These are phyloP conservation scores for Pollachius pollachius DNA, from an alignment of 2,113 vertebrate species.

Conservation along the genomic window DNA sequence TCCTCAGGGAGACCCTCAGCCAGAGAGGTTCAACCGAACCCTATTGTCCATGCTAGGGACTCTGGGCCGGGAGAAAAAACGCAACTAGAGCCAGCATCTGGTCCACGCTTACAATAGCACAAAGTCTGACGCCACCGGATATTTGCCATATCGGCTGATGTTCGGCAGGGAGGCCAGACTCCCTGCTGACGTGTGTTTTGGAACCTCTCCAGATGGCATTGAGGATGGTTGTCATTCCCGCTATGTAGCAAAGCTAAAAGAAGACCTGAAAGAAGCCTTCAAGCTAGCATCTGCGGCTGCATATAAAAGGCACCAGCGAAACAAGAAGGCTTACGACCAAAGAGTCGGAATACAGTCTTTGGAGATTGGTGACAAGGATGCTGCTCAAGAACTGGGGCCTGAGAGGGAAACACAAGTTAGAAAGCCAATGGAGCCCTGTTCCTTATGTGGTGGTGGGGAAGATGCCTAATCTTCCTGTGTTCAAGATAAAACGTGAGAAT, in stretches of 20 bases:
- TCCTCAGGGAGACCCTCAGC: slow-evolving; percentile 9
- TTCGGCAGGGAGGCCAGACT: slow-evolving; percentile 20
- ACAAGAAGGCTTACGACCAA: slow-evolving; percentile 2
- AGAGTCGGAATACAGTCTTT: neutral
- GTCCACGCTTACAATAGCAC: slow-evolving; percentile 11
- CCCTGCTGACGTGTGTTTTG: slow-evolving; percentile 11
- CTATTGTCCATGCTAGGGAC: slow-evolving; percentile 7
- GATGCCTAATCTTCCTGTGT: slow-evolving; percentile 14
- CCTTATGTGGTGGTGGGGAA: neutral
- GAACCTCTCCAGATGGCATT: neutral
- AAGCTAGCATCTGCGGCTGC: slow-evolving; percentile 8
- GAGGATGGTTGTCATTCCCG: neutral
- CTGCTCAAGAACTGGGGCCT: slow-evolving; percentile 6
- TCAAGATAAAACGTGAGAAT: neutral
- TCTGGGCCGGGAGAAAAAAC: neutral
- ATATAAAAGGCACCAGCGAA: slow-evolving; percentile 6
- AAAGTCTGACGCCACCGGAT: slow-evolving; percentile 3
- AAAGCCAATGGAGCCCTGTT: slow-evolving; percentile 1
- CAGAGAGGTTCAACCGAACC: neutral
- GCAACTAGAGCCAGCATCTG: neutral
- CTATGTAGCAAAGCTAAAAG: slow-evolving; percentile 10
- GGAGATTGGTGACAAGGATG: slow-evolving; percentile 3
- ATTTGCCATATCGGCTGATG: slow-evolving; percentile 4
- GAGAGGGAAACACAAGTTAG: slow-evolving; percentile 17
- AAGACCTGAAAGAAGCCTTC: slow-evolving; percentile 2